Percentiles rank a stretch among this genome's conserved stretches.
Evolutionary conservation across 2,888 invertebrate genomes (phyloP).

Genomic region (Ormia ochracea): DNA sequence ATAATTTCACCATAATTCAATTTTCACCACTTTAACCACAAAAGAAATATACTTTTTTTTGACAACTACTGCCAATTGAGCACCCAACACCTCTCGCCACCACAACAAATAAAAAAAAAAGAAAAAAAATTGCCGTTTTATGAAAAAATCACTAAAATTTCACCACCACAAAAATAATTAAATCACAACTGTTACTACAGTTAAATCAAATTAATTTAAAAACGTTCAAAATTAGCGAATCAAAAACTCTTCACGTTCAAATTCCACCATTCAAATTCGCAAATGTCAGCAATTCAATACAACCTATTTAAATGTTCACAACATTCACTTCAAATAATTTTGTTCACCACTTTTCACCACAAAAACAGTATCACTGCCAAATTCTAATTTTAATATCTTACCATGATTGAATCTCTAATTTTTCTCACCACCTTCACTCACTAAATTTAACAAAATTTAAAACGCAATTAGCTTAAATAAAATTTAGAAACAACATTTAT

Average conservation of each 20-base stretch:
- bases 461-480: slow-evolving; percentile 63
- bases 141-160: slow-evolving; percentile 32
- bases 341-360: slow-evolving; percentile 58
- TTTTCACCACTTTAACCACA: slow-evolving; percentile 40
- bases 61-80: slow-evolving; percentile 47
- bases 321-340: slow-evolving; percentile 55
- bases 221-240: slow-evolving; percentile 12
- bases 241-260: slow-evolving; percentile 31
- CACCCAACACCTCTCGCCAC: slow-evolving; percentile 43
- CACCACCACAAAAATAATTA: slow-evolving; percentile 41
- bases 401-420: slow-evolving; percentile 34
- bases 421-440: slow-evolving; percentile 55
- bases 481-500: slow-evolving; percentile 44
- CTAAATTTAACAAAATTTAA: slow-evolving; percentile 43
- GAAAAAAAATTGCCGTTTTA: slow-evolving; percentile 11
- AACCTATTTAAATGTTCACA: slow-evolving; percentile 47
- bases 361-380: slow-evolving; percentile 52
- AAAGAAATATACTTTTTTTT: slow-evolving; percentile 35
- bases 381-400: slow-evolving; percentile 34
- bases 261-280: slow-evolving; percentile 47
- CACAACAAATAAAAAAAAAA: slow-evolving; percentile 14
- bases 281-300: slow-evolving; percentile 34
- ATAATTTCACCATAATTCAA: slow-evolving; percentile 46
- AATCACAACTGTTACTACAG: slow-evolving; percentile 32
- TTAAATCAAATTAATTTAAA: background rate